Percentiles rank a stretch among this genome's conserved stretches.
Evolutionary conservation across 2,797 vertebrate species (phyloP).

Genomic region (Chlorospingus flavigularis): DNA sequence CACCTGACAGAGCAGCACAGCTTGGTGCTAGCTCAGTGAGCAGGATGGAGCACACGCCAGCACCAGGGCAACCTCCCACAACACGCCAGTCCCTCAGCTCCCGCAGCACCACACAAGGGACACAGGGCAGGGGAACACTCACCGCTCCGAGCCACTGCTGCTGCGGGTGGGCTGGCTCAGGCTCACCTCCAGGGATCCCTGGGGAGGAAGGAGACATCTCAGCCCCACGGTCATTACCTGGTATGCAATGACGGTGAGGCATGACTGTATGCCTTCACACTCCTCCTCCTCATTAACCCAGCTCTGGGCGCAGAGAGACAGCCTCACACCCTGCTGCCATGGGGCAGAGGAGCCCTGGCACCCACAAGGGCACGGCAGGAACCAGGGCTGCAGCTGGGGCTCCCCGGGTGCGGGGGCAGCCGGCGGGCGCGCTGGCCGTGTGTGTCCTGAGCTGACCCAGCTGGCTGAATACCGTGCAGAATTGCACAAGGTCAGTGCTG

Average conservation of each 20-base stretch:
- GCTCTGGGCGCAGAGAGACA: background rate
- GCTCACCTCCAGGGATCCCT: constrained; percentile 71
- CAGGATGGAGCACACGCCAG: accelerated
- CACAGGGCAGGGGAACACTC: background rate
- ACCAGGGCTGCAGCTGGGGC: background rate
- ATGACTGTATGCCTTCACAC: background rate
- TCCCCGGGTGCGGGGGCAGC: background rate
- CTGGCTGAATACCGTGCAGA: constrained; percentile 53
- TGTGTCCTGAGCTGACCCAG: constrained; percentile 47
- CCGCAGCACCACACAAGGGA: accelerated
- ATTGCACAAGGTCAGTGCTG: constrained; percentile 72
- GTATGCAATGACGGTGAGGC: too few relatives aligned
- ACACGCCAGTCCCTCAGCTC: background rate
- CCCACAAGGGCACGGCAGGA: accelerated
- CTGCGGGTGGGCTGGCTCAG: constrained; percentile 73
- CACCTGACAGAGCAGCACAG: background rate
- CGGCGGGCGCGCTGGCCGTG: background rate
- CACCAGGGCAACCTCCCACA: background rate
- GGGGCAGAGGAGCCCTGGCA: background rate
- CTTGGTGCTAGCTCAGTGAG: accelerated
- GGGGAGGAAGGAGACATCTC: background rate
- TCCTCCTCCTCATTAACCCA: background rate
- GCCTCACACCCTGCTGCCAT: accelerated
- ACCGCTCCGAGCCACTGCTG: constrained; percentile 72
- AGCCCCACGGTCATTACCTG: accelerated